phyloP scores from a whole-genome alignment of 2,797 vertebrate species.

The Arctocebus calabarensis region DNA sequence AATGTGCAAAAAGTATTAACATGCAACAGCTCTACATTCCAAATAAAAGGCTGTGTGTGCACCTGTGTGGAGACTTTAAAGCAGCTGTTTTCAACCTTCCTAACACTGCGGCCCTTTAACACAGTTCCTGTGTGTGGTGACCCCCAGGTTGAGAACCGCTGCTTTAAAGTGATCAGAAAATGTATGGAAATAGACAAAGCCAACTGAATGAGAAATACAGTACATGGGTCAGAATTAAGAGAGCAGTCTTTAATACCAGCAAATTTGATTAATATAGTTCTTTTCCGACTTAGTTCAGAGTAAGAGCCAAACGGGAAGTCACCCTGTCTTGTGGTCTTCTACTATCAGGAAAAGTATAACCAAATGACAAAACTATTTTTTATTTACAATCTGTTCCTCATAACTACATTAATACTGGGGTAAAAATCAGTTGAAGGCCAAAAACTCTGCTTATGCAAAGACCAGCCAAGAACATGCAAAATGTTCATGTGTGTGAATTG shows the following conservation, averaged over 20 bases:
- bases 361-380: constrained; percentile 83
- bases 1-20: not conserved
- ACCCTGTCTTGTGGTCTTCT: constrained; percentile 67
- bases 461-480: constrained; percentile 81
- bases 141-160: too few species aligned
- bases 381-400: constrained; percentile 84
- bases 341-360: constrained; percentile 76
- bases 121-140: too few species aligned
- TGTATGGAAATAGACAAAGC: constrained; percentile 57
- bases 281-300: constrained; percentile 78
- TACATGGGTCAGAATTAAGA: constrained; percentile 81
- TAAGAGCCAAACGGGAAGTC: constrained; percentile 64
- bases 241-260: constrained; percentile 32
- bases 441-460: constrained; percentile 83
- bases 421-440: constrained; percentile 82
- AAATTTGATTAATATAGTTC: constrained; percentile 79
- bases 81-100: not conserved
- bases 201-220: constrained; percentile 58
- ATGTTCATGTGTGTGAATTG: constrained; percentile 19
- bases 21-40: not conserved
- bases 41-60: not conserved
- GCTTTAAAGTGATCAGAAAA: constrained; percentile 61
- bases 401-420: constrained; percentile 84
- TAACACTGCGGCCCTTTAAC: too few species aligned
- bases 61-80: not conserved